Percentiles rank a stretch among this genome's conserved stretches.
Evolutionary conservation across 1,140 invertebrate species (phyloP).

Genomic region (Heliconius himera): DNA sequence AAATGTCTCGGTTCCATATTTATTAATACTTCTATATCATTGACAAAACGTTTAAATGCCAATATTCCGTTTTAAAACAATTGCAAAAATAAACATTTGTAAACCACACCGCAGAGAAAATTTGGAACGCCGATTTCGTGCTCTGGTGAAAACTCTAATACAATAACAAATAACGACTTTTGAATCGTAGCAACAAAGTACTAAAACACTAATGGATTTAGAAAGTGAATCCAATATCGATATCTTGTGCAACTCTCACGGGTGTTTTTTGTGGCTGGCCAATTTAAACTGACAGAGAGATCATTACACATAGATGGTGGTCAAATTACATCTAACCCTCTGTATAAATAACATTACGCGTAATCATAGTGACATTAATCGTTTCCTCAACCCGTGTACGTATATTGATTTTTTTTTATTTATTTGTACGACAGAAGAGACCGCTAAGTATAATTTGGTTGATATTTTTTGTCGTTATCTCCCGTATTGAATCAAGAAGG

Average conservation of each 20-base stretch:
- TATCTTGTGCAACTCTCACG: constrained; percentile 50
- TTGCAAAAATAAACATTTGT: constrained; percentile 40
- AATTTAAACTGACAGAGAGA: constrained; percentile 51
- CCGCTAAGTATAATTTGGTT: constrained; percentile 49
- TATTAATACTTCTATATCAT: not conserved
- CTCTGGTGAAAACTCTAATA: constrained; percentile 41
- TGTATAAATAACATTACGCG: constrained; percentile 54
- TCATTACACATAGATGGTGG: constrained; percentile 42
- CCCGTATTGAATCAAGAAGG: constrained; percentile 6
- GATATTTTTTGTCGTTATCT: constrained; percentile 51
- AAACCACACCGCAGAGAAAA: constrained; percentile 43
- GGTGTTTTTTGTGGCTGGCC: constrained; percentile 53
- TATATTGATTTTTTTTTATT: constrained; percentile 55
- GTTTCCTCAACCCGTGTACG: constrained; percentile 42
- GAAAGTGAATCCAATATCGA: constrained; percentile 54
- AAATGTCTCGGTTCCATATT: too few species aligned
- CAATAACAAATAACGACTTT: constrained; percentile 37
- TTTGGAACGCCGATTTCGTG: constrained; percentile 44
- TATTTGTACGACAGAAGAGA: constrained; percentile 40
- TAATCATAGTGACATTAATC: constrained; percentile 65
- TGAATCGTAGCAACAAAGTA: constrained; percentile 23
- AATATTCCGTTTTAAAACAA: constrained; percentile 40
- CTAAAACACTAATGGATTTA: constrained; percentile 44
- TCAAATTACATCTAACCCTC: constrained; percentile 52
- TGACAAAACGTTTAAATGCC: not conserved